phyloP scores from a whole-genome alignment of 2,797 vertebrate species.

The Sebastolobus alascanus region DNA sequence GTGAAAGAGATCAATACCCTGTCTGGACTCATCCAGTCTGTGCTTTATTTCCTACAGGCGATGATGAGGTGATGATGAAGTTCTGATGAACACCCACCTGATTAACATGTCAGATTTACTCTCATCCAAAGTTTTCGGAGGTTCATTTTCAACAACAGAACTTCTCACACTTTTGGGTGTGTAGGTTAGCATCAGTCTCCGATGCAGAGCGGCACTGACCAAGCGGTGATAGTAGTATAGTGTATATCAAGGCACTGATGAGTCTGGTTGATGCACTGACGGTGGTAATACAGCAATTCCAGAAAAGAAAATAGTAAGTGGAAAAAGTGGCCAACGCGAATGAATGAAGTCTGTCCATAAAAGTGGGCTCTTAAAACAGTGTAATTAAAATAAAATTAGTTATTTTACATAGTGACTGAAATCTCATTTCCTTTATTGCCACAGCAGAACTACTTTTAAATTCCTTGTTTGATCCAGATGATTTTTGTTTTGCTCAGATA shows the following conservation, averaged over 20 bases:
- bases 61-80: slow-evolving; percentile 6
- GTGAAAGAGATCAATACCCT: slow-evolving; percentile 24
- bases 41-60: slow-evolving; percentile 10
- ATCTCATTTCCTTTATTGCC: neutral
- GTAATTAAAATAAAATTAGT: neutral
- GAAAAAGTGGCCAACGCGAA: neutral
- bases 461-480: slow-evolving; percentile 21
- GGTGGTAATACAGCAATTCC: neutral
- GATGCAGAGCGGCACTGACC: no score
- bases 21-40: neutral
- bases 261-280: neutral
- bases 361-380: neutral
- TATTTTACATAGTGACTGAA: slow-evolving; percentile 5
- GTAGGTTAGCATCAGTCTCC: no score
- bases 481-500: neutral
- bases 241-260: neutral
- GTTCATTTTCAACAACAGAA: neutral
- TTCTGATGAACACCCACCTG: slow-evolving; percentile 3
- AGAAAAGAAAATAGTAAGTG: neutral
- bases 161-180: neutral
- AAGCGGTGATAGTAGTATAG: neutral
- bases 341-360: neutral
- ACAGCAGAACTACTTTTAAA: slow-evolving; percentile 2
- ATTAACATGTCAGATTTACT: neutral
- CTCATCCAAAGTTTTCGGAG: neutral